phyloP scores from a whole-genome alignment of 2,797 vertebrate species.

The Chelidonichthys spinosus region DNA sequence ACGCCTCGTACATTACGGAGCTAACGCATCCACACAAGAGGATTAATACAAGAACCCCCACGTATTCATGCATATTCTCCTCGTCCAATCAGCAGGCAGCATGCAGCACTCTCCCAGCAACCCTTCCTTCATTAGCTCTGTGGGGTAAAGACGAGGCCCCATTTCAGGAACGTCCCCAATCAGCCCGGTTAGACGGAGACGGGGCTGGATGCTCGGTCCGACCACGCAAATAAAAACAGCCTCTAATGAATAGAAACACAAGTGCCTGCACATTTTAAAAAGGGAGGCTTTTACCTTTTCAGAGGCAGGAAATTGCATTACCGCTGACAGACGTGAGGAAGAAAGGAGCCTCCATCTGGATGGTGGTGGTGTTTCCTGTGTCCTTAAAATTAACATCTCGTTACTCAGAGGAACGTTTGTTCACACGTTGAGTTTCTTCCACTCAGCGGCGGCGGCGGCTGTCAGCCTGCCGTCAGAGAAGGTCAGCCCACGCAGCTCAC shows the following conservation, averaged over 20 bases:
- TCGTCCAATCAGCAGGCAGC: conserved; percentile 55
- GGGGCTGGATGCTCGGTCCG: conserved; percentile 57
- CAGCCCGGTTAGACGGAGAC: conserved; percentile 69
- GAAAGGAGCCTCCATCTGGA: conserved; percentile 25
- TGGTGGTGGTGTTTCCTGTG: not conserved
- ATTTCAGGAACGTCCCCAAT: conserved; percentile 69
- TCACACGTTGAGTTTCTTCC: conserved; percentile 33
- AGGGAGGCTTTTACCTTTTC: conserved; percentile 76
- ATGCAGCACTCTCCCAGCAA: conserved; percentile 28
- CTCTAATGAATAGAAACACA: conserved; percentile 77
- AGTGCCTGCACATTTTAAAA: conserved; percentile 52
- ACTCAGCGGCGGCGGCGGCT: conserved; percentile 13
- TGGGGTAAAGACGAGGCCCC: conserved; percentile 47
- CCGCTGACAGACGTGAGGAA: conserved; percentile 45
- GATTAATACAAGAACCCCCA: conserved; percentile 48
- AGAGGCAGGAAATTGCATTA: conserved; percentile 73
- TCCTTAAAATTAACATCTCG: conserved; percentile 42
- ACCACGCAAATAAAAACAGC: conserved; percentile 67
- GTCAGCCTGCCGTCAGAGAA: conserved; percentile 24
- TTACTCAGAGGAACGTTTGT: conserved; percentile 36
- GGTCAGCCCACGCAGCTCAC: not conserved
- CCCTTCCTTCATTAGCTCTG: conserved; percentile 65
- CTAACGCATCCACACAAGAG: conserved; percentile 61
- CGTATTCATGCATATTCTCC: conserved; percentile 35
- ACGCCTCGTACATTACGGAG: conserved; percentile 34